A percentile compares a stretch with the other conserved stretches of the same genome.
phyloP scores from a whole-genome alignment of 1,140 invertebrate genomes.

The Caenorhabditis remanei region DNA sequence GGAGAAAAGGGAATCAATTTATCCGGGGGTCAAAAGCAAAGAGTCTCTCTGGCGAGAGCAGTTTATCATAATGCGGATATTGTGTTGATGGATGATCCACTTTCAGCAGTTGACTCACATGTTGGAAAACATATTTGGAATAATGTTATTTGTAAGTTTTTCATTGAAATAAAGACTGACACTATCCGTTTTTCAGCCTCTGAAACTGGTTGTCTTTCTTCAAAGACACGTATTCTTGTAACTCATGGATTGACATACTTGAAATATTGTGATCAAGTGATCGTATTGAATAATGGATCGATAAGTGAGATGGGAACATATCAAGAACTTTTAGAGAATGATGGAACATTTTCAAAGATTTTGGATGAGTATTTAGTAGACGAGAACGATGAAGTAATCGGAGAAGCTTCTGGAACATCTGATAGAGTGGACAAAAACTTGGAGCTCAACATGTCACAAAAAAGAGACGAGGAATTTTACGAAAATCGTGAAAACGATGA shows the following conservation, averaged over 20 bases:
- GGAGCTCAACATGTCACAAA: too few species aligned
- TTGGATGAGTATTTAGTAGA: constrained; percentile 75
- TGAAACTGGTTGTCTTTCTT: constrained; percentile 83
- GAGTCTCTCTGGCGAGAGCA: constrained; percentile 92
- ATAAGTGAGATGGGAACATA: constrained; percentile 72
- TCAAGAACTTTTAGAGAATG: constrained; percentile 69
- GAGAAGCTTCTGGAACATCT: background rate
- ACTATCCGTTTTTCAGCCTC: constrained; percentile 57
- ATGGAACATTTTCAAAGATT: constrained; percentile 71
- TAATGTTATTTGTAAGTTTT: constrained; percentile 70
- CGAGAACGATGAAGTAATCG: constrained; percentile 60
- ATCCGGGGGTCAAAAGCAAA: constrained; percentile 96
- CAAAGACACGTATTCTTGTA: constrained; percentile 79
- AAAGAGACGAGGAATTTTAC: too few species aligned
- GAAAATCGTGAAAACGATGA: too few species aligned
- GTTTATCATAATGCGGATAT: constrained; percentile 91
- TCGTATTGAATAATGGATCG: constrained; percentile 69
- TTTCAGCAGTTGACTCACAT: constrained; percentile 94
- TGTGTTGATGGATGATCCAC: constrained; percentile 93
- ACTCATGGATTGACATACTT: constrained; percentile 75
- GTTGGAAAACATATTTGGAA: constrained; percentile 81
- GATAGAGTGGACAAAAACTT: constrained; percentile 19
- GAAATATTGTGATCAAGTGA: constrained; percentile 72
- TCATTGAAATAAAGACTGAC: background rate
- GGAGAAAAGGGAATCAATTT: constrained; percentile 88